Percentiles rank a stretch among this genome's conserved stretches.
phyloP scores from a whole-genome alignment of 2,113 vertebrate species.

The Arenaria interpres region DNA sequence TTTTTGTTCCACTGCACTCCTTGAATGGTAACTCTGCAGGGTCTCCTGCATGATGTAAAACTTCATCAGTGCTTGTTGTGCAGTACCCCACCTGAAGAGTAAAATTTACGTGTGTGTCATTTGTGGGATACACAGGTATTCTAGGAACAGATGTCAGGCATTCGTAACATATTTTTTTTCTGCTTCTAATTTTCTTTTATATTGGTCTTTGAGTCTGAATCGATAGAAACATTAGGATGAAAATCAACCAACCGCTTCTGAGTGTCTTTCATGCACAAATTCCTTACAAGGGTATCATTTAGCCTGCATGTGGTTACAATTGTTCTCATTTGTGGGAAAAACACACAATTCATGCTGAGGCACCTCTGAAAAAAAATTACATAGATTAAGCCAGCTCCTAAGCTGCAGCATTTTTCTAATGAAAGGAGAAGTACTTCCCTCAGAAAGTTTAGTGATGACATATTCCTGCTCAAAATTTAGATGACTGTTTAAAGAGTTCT shows the following conservation, averaged over 20 bases:
- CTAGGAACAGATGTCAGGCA: background rate
- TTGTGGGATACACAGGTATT: background rate
- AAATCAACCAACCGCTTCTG: background rate
- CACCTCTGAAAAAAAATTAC: background rate
- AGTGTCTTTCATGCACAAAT: background rate
- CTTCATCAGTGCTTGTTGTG: background rate
- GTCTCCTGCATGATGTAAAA: background rate
- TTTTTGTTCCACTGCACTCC: background rate
- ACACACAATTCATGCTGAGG: background rate
- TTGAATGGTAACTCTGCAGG: background rate
- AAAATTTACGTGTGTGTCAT: background rate
- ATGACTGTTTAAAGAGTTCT: background rate
- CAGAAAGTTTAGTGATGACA: background rate
- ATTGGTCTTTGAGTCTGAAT: background rate
- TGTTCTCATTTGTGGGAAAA: slow-evolving; percentile 13
- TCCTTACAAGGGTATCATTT: background rate
- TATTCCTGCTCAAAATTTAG: background rate
- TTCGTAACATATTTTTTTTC: background rate
- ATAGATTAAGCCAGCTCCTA: background rate
- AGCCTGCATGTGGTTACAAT: background rate
- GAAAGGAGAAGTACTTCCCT: background rate
- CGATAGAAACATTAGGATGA: background rate
- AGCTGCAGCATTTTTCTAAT: background rate
- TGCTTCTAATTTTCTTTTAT: background rate
- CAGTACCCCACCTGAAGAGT: background rate